Evolutionary conservation across 64 coral and sea anemone species (phyloP).

Genomic region (Trachythela sp.): DNA sequence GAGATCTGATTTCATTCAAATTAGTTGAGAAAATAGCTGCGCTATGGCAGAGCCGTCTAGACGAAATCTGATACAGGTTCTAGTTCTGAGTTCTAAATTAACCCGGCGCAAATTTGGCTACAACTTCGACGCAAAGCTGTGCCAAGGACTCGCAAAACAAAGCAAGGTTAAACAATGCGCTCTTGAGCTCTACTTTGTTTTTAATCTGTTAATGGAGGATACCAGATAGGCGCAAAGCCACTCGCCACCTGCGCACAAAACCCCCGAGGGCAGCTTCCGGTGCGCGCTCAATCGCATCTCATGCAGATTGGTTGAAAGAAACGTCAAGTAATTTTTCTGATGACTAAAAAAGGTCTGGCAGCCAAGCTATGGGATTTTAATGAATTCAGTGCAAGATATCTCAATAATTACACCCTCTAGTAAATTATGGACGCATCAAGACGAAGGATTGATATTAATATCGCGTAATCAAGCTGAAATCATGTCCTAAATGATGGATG

Average conservation of each 20-base stretch:
- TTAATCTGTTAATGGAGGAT: neutral
- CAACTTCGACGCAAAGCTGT: neutral
- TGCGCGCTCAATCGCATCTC: neutral
- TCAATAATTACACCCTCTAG: neutral
- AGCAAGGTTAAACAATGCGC: neutral
- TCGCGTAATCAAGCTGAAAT: neutral
- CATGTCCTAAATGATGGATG: neutral
- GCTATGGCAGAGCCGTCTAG: neutral
- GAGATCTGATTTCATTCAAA: neutral
- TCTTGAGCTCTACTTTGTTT: neutral
- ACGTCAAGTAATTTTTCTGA: neutral
- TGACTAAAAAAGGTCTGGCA: neutral
- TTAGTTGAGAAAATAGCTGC: neutral
- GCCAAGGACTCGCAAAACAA: neutral
- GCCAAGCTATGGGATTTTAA: neutral
- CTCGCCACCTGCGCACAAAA: neutral
- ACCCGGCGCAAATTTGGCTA: neutral
- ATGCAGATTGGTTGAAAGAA: conserved; percentile 7
- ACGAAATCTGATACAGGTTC: neutral
- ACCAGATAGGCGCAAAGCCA: neutral
- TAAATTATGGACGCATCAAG: too few relatives aligned
- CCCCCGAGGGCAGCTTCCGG: neutral
- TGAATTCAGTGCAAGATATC: neutral
- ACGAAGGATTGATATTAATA: neutral
- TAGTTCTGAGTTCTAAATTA: neutral